A percentile compares a stretch with the other conserved stretches of the same genome.
Evolutionary conservation across 1,140 invertebrate species (phyloP).

Genomic region (Caligus rogercresseyi): DNA sequence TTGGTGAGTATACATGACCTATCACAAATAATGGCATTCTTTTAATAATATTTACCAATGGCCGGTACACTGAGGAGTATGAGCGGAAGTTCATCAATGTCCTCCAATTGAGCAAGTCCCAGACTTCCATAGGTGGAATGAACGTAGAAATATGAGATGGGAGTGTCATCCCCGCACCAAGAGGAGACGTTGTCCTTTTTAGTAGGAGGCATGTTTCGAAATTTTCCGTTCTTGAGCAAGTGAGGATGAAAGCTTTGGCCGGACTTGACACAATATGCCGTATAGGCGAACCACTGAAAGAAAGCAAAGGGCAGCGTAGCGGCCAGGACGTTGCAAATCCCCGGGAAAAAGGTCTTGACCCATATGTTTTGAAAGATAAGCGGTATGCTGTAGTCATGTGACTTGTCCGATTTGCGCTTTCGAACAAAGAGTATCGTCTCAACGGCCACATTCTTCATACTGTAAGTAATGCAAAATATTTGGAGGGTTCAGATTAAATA

Average conservation of each 20-base stretch:
- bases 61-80: not conserved
- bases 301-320: not conserved
- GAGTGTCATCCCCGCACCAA: not conserved
- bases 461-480: too few species aligned
- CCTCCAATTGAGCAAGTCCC: not conserved
- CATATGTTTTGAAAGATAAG: not conserved
- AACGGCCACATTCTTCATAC: not conserved
- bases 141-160: not conserved
- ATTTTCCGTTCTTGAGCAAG: not conserved
- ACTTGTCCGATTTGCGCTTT: not conserved
- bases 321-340: not conserved
- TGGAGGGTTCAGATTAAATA: too few species aligned
- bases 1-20: too few species aligned
- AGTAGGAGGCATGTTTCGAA: not conserved
- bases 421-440: conserved; percentile 9
- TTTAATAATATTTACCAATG: not conserved
- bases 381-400: not conserved
- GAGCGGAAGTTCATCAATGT: not conserved
- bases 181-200: not conserved
- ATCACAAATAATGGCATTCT: too few species aligned
- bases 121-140: not conserved
- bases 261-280: conserved; percentile 2
- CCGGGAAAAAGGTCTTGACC: conserved; percentile 1
- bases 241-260: not conserved
- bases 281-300: conserved; percentile 11